Evolutionary conservation across 2,113 vertebrate genomes (phyloP), one percentile per base, ranked within the genome.

Genomic region (Protobothrops mucrosquamatus): DNA sequence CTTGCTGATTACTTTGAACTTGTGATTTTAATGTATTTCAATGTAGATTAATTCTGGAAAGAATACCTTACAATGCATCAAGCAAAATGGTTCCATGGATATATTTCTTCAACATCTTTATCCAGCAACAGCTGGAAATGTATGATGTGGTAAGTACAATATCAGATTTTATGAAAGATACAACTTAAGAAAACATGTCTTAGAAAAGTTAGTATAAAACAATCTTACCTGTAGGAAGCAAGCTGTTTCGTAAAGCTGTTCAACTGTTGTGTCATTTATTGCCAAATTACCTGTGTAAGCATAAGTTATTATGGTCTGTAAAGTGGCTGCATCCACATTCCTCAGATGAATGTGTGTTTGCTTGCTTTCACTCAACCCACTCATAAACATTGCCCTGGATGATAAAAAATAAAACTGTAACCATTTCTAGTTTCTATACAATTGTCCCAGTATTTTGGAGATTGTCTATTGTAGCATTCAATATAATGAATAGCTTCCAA

Each of bases 371-470:
- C 99, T 99, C 22, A 99, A 98, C 94, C 99, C 99, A 0, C 99
- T 99, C 99, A 99, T 99, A 97, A 99, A 99, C 99, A 99, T 99
- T 52, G 99, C 99, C 97, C 99, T 99, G 92, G 59, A 46, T 48
- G 93, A 89, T 55, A 46, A 89, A 86, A 88, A 87, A 95, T 0
- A 91, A 0, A 69, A 93, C n/a, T 54, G 92, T 93, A 87, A 3
- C 23, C 55, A 51, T 23, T 34, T 34, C 29, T 29, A 64, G 20
- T n/a, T 64, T 88, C 15, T 39, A 34, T 2, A 2, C 64, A 92
- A 39, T 51, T 86, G 59, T 22, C 9, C 43, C 55, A 87, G 22
- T 6, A 12, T 26, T 86, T 48, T 34, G 9, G 10, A 87, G 43
- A 69, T 74, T 43, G 43, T 43, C 43, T 43, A 43, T 43, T 43